These are phyloP conservation scores for Cheirogaleus medius DNA, from an alignment of 2,113 vertebrate genomes.

Conservation along the genomic window DNA sequence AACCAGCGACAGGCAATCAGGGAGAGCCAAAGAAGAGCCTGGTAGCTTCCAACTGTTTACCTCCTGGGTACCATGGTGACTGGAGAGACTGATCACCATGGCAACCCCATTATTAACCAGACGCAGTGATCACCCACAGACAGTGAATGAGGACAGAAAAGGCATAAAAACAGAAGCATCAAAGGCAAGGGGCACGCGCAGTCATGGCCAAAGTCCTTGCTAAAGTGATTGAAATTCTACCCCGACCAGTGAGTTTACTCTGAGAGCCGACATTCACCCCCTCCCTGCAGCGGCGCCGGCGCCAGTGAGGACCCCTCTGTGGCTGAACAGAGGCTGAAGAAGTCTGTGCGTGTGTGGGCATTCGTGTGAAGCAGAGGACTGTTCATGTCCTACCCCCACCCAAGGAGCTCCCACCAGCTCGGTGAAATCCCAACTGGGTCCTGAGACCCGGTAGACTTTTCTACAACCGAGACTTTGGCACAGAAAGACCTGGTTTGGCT, in stretches of 20 bases:
- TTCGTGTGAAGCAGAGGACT: neutral
- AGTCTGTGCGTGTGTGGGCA: neutral
- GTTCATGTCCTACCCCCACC: neutral
- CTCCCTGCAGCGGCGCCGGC: rapidly evolving
- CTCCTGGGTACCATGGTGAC: conserved; percentile 48
- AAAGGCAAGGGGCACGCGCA: neutral
- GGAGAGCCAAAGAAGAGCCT: neutral
- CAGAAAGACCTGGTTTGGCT: neutral
- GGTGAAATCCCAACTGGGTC: neutral
- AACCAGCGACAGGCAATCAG: neutral
- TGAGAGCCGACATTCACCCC: neutral
- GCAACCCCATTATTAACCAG: conserved; percentile 62
- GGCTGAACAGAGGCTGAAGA: neutral
- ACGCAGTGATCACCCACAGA: neutral
- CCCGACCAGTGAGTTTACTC: neutral
- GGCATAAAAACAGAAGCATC: neutral
- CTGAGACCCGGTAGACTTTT: neutral
- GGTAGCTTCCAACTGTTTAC: conserved; percentile 43
- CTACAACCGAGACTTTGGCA: neutral
- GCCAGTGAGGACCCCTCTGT: neutral
- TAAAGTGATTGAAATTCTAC: neutral
- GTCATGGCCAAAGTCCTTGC: neutral
- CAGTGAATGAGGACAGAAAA: conserved; percentile 31
- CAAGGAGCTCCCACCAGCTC: neutral
- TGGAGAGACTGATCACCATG: conserved; percentile 38